Evolutionary conservation across 2,888 invertebrate genomes (phyloP).

Genomic region (Andrena bicolor): DNA sequence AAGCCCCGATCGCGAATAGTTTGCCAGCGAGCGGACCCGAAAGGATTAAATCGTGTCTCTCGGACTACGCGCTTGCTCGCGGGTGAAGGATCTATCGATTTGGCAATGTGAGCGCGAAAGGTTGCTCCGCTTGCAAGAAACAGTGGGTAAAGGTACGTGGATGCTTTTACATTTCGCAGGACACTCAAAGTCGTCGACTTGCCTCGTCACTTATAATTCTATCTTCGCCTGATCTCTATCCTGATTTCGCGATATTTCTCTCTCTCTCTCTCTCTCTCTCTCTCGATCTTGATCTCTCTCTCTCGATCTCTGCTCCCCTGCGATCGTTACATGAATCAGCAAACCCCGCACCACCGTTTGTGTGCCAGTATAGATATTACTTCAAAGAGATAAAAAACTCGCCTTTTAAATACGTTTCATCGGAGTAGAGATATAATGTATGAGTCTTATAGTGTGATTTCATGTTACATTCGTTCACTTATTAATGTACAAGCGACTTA

Average conservation of each 20-base stretch:
- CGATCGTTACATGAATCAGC: slow-evolving; percentile 30
- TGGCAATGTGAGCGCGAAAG: neutral
- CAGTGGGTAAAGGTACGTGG: neutral
- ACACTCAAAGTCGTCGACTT: slow-evolving; percentile 5
- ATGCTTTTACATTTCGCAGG: neutral
- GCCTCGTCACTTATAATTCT: neutral
- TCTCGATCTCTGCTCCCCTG: neutral
- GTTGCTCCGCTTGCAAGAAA: slow-evolving; percentile 11
- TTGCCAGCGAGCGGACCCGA: neutral
- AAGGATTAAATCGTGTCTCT: neutral
- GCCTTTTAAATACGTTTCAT: slow-evolving; percentile 28
- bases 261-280: neutral
- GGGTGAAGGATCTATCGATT: neutral
- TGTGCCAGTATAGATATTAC: slow-evolving; percentile 32
- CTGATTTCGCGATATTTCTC: neutral
- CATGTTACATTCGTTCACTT: slow-evolving; percentile 48
- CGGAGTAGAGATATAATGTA: slow-evolving; percentile 32
- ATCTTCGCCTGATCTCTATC: neutral
- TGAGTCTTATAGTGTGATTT: slow-evolving; percentile 13
- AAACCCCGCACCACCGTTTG: slow-evolving; percentile 34
- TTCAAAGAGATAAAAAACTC: slow-evolving; percentile 51
- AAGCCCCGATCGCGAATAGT: no score
- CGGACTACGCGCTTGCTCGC: neutral
- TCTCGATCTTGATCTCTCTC: neutral
- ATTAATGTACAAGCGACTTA: slow-evolving; percentile 64